phyloP scores from a whole-genome alignment of 2,113 vertebrate species.

The Notechis scutatus region DNA sequence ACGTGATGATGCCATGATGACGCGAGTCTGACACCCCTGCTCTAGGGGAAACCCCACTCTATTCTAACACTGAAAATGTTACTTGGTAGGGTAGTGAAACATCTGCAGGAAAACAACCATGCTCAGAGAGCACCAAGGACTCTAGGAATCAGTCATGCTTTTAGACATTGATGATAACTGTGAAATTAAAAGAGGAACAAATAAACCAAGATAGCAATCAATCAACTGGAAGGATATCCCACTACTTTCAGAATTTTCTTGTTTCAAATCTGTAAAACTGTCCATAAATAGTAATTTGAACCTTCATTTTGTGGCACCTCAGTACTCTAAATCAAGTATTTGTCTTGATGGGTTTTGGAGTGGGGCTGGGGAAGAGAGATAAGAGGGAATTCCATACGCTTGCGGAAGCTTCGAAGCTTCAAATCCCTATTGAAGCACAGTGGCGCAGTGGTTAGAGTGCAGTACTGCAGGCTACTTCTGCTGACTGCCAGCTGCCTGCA shows the following conservation, averaged over 20 bases:
- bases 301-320: not conserved
- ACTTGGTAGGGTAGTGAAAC: no score
- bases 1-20: no score
- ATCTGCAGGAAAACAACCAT: no score
- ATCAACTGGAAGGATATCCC: not conserved
- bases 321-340: not conserved
- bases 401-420: not conserved
- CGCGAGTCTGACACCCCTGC: no score
- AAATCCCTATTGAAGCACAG: not conserved
- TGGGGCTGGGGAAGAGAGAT: not conserved
- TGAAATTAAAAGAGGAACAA: not conserved
- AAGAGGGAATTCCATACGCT: not conserved
- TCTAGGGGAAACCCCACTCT: no score
- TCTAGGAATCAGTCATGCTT: not conserved
- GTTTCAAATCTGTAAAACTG: not conserved
- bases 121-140: no score
- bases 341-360: not conserved
- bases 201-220: not conserved
- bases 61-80: no score
- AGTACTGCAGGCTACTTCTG: no score
- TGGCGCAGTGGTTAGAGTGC: no score
- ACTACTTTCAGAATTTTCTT: not conserved
- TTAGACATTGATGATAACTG: not conserved
- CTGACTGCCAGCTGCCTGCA: no score
- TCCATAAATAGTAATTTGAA: not conserved